Evolutionary conservation across 2,888 invertebrate species (phyloP), one percentile per base, ranked within the genome.

Genomic region (Cetonia aurata): DNA sequence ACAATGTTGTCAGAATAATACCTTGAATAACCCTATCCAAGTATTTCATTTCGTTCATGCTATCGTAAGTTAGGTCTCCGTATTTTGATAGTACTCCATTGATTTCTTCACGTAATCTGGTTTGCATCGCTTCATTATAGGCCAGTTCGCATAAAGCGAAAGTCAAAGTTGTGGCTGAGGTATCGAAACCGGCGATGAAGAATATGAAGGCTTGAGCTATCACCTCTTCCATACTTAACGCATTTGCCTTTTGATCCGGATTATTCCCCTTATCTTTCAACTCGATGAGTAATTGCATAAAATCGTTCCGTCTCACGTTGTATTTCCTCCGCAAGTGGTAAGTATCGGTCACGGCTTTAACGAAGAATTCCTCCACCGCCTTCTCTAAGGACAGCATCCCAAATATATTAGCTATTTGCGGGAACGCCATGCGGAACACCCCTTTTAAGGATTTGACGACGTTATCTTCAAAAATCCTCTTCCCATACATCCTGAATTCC

Each of bases 161-260:
- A 8, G 79, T 79, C 19, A 85, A 72, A 0, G 83, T 81, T 0
- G 82, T 78, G 0, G 85, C 82, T 0, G 85, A 84, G 0, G 86
- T 86, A 67, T 86, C 86, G 72, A 83, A 85, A 1, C 85, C 86
- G 19, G 85, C 86, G 0, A 83, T 19, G 69, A 84, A 85, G 72
- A 87, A 85, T 0, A 86, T 79, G 0, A 85, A 75, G 1, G 81
- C 76, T 25, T 86, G 83, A 0, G 85, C 80, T 0, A 78, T 67
- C 19, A 85, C 71, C 33, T 71, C 67, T 0, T 79, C 71, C 13
- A 74, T 52, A 8, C 72, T 70, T 9, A 73, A 71, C 8, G 68
- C 55, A n/a, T 71, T 48, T 1, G 33, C 53, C 41, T 59, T 59
- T 1, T 46, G 67, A 13, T 52, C 17, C 31, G 59, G 52, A 52